Base-by-base conservation (phyloP, 2,113 vertebrate species). In the Ovis aries region DNA sequence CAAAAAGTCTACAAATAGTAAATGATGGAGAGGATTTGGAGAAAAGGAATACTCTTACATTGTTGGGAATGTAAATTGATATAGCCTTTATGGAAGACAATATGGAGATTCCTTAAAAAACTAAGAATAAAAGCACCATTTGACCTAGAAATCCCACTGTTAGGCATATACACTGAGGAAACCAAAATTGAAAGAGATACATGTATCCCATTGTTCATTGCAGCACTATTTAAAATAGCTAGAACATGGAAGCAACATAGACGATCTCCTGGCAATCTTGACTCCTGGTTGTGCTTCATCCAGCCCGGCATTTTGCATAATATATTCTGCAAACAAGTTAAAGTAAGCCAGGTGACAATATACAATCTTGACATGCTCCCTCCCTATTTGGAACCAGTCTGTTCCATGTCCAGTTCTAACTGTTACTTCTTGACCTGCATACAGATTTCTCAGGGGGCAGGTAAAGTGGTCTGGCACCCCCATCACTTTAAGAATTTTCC, bases 231-330 rank as follows among this genome's bases (percentile, higher is more conserved):
- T 36, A 21, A 9, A 36, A 71, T 21, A 71, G 9, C 64, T 36
- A 71, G 64, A 67, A 71, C n/a, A 36, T 36, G n/a, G 4, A 21
- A 36, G 9, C 64, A 36, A 71, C n/a, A 17, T 71, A 71, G 17
- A 71, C 21, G n/a, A 2, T 36, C n/a, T 33, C 60, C 60, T 71
- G n/a, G 8, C 64, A 71, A 71, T 21, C 17, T 71, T 71, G 64
- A 71, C 36, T 36, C 17, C n/a, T 21, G 9, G 9, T 36, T 36
- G 17, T 71, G n/a, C n/a, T 36, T 71, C n/a, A 36, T 71, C n/a
- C n/a, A 36, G 64, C 17, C 2, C 0, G 0, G 15, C 17, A 21
- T 71, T 71, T 36, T 36, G 8, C 19, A 21, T 71, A 71, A 21
- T 71, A 21, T 71, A 71, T 36, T 71, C 9, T 21, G 9, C 19